These are phyloP conservation scores for Agrotis puta DNA, from an alignment of 2,888 invertebrate genomes.

Conservation along the genomic window DNA sequence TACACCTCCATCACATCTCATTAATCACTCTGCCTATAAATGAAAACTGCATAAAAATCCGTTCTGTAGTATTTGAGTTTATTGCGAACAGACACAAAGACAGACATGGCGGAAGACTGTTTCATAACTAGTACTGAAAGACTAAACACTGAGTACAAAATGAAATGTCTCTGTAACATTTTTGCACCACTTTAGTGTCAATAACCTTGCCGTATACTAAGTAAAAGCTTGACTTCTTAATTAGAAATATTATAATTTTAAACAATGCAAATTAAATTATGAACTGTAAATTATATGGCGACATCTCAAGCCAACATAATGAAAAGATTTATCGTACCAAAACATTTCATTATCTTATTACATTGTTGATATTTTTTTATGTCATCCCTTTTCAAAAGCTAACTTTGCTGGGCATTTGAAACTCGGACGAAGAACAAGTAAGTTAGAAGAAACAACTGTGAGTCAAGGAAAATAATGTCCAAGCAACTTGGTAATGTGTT, in stretches of 20 bases:
- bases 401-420: constrained; percentile 47
- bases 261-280: constrained; percentile 10
- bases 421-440: constrained; percentile 41
- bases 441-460: constrained; percentile 19
- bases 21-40: no score
- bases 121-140: no score
- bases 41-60: no score
- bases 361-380: constrained; percentile 35
- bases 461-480: constrained; percentile 34
- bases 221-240: not conserved
- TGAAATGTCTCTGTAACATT: no score
- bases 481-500: constrained; percentile 37
- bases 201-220: no score
- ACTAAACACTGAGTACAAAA: no score
- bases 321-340: constrained; percentile 20
- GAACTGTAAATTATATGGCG: not conserved
- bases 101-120: no score
- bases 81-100: no score
- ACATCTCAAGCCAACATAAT: constrained; percentile 4
- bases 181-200: no score
- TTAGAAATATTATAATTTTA: constrained; percentile 1
- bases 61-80: no score
- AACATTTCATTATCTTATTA: constrained; percentile 27
- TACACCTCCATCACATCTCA: no score
- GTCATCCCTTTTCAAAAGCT: constrained; percentile 52